phyloP scores from a whole-genome alignment of 2,113 vertebrate genomes.

The Nesoenas mayeri region DNA sequence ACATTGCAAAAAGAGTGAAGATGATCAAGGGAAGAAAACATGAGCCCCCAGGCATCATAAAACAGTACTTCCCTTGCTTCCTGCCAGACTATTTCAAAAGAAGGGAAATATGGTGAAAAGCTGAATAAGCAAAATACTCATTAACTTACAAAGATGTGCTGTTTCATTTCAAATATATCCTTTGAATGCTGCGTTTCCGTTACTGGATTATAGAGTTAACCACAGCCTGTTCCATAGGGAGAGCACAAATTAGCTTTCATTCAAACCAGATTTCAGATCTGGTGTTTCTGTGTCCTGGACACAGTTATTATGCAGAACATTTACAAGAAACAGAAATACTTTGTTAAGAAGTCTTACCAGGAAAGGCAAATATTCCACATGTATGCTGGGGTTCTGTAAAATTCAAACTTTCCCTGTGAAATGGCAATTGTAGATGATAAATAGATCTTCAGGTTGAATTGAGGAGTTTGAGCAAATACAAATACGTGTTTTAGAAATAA shows the following conservation, averaged over 20 bases:
- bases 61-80: background rate
- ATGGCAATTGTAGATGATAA: background rate
- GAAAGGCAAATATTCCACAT: background rate
- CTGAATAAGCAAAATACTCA: background rate
- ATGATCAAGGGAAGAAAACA: background rate
- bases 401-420: background rate
- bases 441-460: background rate
- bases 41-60: background rate
- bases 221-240: background rate
- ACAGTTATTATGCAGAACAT: background rate
- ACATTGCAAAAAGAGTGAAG: background rate
- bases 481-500: background rate
- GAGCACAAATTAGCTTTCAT: background rate
- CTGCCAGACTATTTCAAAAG: background rate
- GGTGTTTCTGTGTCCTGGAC: background rate
- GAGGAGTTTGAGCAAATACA: background rate
- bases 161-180: background rate
- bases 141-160: background rate
- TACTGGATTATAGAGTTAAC: background rate
- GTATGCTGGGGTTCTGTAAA: background rate
- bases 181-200: background rate
- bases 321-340: background rate
- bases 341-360: background rate
- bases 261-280: background rate
- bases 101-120: background rate